Base-by-base conservation (phyloP, 2,113 vertebrate genomes). In the Seriola quinqueradiata region DNA sequence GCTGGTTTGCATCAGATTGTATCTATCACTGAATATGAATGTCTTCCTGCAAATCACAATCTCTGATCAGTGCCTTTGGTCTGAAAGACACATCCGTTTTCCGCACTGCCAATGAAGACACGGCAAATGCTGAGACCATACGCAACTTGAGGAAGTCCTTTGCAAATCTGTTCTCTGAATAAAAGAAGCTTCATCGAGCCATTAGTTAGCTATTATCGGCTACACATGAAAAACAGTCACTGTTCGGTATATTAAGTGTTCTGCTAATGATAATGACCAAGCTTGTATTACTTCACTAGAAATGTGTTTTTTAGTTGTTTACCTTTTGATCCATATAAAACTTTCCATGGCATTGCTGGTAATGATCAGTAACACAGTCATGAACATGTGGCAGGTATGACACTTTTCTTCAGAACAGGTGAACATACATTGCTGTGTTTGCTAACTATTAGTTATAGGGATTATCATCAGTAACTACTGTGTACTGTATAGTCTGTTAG, bases 11-110 rank as follows among this genome's bases (percentile, higher is more conserved):
- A 57, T 57, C 21, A 36, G 19, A 52, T 9, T 38, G 28, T 11
- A 69, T 16, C 3, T 57, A 8, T 9, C 13, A 7, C 57, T 54
- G 48, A 28, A 28, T 38, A 13, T 10, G 50, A 36, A 40, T 46
- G 52, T 87, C 38, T 80, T 86, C 11, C 71, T 58, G 71, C 34
- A 10, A 60, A 79, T 60, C 58, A 44, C 60, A 10, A 38, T 23
- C 38, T 28, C 38, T 8, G 16, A 71, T 46, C 34, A 32, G 25
- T 38, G 17, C 72, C 21, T 77, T 76, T 34, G 71, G 76, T 52
- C 54, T 68, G 34, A 72, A 9, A 72, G 46, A 64, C 61, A 28
- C 32, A 3, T 11, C 8, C 13, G 42, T 81, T 81, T 52, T 34
- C 40, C 36, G 17, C 50, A 48, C 71, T 19, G 36, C 16, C 40